Conservation (phyloP, 1,140 invertebrate genomes). For the Pseudomyrmex gracilis region DNA sequence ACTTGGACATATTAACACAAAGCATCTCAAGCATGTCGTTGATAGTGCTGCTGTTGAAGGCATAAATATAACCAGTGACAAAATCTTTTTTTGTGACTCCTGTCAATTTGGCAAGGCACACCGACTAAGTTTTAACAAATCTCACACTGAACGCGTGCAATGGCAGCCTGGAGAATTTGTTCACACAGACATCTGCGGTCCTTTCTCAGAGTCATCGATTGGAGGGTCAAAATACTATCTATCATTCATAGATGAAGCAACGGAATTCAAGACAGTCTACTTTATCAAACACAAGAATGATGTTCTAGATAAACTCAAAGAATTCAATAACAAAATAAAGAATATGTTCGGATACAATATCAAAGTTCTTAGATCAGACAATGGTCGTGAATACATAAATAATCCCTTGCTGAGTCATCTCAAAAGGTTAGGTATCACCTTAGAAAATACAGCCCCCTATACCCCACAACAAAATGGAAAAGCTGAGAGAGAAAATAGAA, state of each 20-base stretch:
- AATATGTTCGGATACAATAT: no score
- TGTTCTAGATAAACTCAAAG: no score
- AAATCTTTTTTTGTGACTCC: not conserved
- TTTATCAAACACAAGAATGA: no score
- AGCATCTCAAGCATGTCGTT: not conserved
- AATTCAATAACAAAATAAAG: no score
- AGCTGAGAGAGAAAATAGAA: no score
- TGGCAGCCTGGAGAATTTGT: not conserved
- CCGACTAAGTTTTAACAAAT: not conserved
- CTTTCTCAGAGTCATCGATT: not conserved
- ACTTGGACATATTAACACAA: no score
- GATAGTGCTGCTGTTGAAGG: not conserved
- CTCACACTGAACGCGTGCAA: accelerated
- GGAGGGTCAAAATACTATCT: not conserved
- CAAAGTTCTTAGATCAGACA: no score
- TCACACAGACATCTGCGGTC: not conserved
- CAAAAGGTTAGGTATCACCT: no score
- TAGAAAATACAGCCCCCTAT: no score
- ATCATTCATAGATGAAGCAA: not conserved
- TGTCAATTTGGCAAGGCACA: not conserved
- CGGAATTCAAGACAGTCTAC: not conserved
- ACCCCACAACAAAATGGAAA: no score
- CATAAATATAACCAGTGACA: not conserved
- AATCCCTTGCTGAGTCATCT: no score
- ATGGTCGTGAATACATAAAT: no score